Evolutionary conservation across 2,113 vertebrate species (phyloP).

Genomic region (Psilopsiagon aymara): DNA sequence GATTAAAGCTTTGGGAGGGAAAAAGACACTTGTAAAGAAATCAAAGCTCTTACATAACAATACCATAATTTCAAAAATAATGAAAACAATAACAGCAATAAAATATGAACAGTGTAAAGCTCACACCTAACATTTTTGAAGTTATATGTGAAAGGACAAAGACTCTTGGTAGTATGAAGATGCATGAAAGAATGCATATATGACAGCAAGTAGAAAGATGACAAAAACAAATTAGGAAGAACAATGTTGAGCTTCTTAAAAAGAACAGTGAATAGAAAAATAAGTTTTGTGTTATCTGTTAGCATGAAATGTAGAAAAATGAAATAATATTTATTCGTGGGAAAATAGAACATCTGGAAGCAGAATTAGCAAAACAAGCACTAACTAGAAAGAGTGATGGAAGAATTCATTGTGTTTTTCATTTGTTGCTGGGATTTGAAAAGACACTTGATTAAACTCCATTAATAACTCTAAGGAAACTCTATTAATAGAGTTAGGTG

Average conservation of each 20-base stretch:
- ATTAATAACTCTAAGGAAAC: neutral
- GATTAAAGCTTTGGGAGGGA: neutral
- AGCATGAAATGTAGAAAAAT: neutral
- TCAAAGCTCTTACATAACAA: conserved; percentile 2
- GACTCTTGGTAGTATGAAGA: neutral
- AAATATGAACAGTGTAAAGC: neutral
- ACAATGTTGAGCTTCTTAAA: neutral
- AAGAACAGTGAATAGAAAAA: neutral
- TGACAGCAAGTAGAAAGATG: neutral
- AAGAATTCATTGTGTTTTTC: neutral
- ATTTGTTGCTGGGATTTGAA: neutral
- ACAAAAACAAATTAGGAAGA: conserved; percentile 32
- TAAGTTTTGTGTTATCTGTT: neutral
- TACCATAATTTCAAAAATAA: neutral
- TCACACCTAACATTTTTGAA: neutral
- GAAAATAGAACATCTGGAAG: neutral
- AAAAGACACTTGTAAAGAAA: neutral
- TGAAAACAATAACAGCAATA: neutral
- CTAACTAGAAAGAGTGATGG: neutral
- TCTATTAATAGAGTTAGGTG: neutral
- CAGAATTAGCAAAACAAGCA: neutral
- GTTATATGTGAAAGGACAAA: neutral
- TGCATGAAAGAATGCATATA: neutral
- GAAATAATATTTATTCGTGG: neutral
- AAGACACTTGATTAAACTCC: neutral